Evolutionary conservation across 2,888 invertebrate species (phyloP).

Genomic region (Eremobia ochroleuca): DNA sequence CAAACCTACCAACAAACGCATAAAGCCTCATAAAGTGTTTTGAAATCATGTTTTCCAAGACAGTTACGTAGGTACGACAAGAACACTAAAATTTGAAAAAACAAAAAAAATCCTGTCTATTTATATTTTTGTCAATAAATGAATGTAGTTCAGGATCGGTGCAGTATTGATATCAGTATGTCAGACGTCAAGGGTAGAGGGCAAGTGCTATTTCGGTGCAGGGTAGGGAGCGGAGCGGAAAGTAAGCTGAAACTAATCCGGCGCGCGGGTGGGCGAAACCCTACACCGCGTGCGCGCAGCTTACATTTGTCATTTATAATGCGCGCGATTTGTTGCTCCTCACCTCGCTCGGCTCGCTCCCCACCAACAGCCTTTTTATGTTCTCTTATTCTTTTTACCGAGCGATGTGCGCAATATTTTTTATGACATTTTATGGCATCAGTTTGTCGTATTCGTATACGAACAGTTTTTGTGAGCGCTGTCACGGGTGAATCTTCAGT

Average conservation of each 20-base stretch:
- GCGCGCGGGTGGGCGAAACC: slow-evolving; percentile 89
- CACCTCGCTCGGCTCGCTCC: slow-evolving; percentile 72
- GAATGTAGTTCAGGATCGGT: slow-evolving; percentile 38
- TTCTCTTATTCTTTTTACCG: slow-evolving; percentile 86
- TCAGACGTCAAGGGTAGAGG: slow-evolving; percentile 85
- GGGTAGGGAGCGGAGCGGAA: slow-evolving; percentile 81
- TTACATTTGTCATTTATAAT: slow-evolving; percentile 91
- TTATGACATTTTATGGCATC: slow-evolving; percentile 83
- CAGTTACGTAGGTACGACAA: neutral
- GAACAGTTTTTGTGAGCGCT: slow-evolving; percentile 66
- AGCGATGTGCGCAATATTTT: slow-evolving; percentile 84
- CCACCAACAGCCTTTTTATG: slow-evolving; percentile 85
- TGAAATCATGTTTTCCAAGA: neutral
- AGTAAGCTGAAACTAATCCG: slow-evolving; percentile 90
- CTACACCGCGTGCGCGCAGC: slow-evolving; percentile 87
- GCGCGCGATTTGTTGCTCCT: slow-evolving; percentile 90
- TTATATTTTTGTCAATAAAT: slow-evolving; percentile 29
- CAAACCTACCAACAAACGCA: neutral
- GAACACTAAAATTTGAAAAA: neutral
- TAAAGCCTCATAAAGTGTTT: neutral
- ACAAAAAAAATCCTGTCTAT: slow-evolving; percentile 10
- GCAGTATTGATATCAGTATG: slow-evolving; percentile 82
- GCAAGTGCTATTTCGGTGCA: slow-evolving; percentile 77
- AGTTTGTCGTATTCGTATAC: slow-evolving; percentile 74
- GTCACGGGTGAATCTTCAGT: slow-evolving; percentile 58